Evolutionary conservation across 1,140 invertebrate species (phyloP), one percentile per base, ranked within the genome.

Genomic region (Drosophila baimaii): DNA sequence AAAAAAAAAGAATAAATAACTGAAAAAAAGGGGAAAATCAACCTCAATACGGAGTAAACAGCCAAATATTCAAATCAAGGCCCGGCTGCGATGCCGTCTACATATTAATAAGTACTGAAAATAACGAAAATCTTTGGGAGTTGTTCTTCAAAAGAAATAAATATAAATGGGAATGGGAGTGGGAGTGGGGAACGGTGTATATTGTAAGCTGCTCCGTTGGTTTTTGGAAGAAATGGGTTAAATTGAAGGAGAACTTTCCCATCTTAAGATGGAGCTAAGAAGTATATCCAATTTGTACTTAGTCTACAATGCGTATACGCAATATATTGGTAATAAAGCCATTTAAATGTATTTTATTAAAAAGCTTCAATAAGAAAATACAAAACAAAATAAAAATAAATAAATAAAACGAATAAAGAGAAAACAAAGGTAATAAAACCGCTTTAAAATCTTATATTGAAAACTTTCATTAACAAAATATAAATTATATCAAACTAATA

Each of bases 41-140:
- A 70, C 65, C 65, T 71, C 68, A 57, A 57, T 46, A 46, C 41
- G 41, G 33, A 21, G 66, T 70, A 47, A 70, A 47, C 21, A 51
- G 61, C 44, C 41, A 29, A 47, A 71, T 58, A 71, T 69, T 69
- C 65, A 69, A 69, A 69, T 52, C 44, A 33, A 69, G 65, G 41
- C 21, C 35, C 49, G 17, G 25, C 41, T 29, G 75, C 81, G 75
- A 81, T 82, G 69, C 57, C 35, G 44, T 41, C 39, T 74, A 86
- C 81, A 85, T 85, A 81, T 79, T 81, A 85, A 85, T 29, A 39
- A 72, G 65, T 33, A 41, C 43, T 43, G 37, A 33, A 66, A 59
- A 59, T 31, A 12, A 7, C 3, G 1, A 13, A 56, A 57, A 51
- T 70, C 44, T 51, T 68, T 41, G 27, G 8, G 17, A 52, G 46